Conservation (phyloP, 2,113 vertebrate genomes). For the human (Homo sapiens) region GRCh38 chr6:97996501-97997000, state of each 20-base stretch:
- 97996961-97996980: not conserved
- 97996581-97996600: not conserved
- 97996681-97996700: not conserved
- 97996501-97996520: not conserved
- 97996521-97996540: not conserved
- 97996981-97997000: not conserved
- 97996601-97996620: not conserved
- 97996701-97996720: not conserved
- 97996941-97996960: conserved; percentile 3
- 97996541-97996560: not conserved
- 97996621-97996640: conserved; percentile 19
- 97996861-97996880: not conserved
- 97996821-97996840: not conserved
- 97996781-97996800: not conserved
- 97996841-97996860: conserved; percentile 27
- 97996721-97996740: not conserved
- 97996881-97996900: not conserved
- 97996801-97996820: not conserved
- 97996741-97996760: conserved; percentile 1
- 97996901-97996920: not conserved
- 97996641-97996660: not conserved
- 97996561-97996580: not conserved
- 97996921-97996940: not conserved
- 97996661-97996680: not conserved
- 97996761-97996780: not conserved